Conservation (phyloP, 2,888 invertebrate genomes). For the Yponomeuta evonymella region DNA sequence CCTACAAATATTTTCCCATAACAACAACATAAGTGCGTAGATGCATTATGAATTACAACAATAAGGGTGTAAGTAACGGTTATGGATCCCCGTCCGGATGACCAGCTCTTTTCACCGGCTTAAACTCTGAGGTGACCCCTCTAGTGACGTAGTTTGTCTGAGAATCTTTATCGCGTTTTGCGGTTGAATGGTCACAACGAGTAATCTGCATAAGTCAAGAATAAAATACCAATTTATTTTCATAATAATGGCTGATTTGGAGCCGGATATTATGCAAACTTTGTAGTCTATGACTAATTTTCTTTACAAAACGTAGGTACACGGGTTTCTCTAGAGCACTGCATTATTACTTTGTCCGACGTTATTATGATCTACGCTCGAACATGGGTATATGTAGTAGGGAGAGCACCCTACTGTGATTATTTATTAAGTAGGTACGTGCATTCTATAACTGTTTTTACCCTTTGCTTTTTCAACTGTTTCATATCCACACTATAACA, state of each 20-base stretch:
- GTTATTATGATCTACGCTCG: background rate
- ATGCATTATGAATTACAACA: background rate
- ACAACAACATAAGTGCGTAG: slow-evolving; percentile 3
- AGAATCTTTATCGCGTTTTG: background rate
- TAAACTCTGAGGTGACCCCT: slow-evolving; percentile 5
- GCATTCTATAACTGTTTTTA: background rate
- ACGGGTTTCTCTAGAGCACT: background rate
- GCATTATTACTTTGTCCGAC: background rate
- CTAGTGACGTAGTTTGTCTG: background rate
- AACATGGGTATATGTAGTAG: background rate
- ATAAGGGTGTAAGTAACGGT: slow-evolving; percentile 6
- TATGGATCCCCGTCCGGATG: background rate
- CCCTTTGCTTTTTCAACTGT: background rate
- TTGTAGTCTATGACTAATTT: background rate
- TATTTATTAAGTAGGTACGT: background rate
- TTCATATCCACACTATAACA: too few species aligned
- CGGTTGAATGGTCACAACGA: background rate
- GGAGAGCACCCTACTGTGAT: background rate
- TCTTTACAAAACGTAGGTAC: background rate
- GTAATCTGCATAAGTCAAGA: background rate
- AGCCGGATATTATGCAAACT: slow-evolving; percentile 1
- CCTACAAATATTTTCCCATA: background rate
- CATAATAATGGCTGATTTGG: background rate
- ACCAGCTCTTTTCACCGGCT: background rate
- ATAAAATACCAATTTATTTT: background rate